A percentile compares a stretch with the other conserved stretches of the same genome.
Conservation (phyloP, 2,113 vertebrate species). For the Larimichthys polyactis region DNA sequence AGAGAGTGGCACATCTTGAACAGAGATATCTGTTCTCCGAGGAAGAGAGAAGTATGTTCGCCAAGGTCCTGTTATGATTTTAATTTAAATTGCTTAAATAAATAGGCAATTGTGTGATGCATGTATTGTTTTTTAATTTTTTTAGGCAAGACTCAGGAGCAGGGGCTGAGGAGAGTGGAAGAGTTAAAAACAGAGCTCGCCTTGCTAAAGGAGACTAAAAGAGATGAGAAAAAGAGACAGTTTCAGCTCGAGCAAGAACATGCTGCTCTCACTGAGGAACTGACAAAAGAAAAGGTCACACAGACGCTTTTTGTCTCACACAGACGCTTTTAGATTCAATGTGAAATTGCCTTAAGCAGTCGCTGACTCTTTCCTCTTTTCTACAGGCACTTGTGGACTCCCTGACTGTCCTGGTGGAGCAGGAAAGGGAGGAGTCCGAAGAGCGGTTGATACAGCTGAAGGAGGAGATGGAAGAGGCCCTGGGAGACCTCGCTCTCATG, state of each 20-base stretch:
- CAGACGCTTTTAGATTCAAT: neutral
- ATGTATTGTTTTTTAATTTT: slow-evolving; percentile 9
- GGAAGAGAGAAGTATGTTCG: slow-evolving; percentile 88
- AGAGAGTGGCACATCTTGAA: slow-evolving; percentile 85
- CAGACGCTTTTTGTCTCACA: neutral
- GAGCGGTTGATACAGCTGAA: slow-evolving; percentile 83
- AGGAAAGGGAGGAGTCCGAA: slow-evolving; percentile 83
- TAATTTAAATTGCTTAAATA: neutral
- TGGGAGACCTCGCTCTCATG: slow-evolving; percentile 88
- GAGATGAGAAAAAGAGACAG: slow-evolving; percentile 73
- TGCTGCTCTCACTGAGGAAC: slow-evolving; percentile 71
- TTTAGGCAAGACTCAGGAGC: slow-evolving; percentile 80
- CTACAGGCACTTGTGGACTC: slow-evolving; percentile 84
- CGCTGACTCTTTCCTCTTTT: neutral
- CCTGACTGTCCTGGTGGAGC: slow-evolving; percentile 82
- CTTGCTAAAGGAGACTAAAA: slow-evolving; percentile 80
- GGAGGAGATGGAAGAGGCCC: slow-evolving; percentile 87
- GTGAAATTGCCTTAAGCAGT: neutral
- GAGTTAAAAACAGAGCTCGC: slow-evolving; percentile 84
- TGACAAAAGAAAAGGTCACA: slow-evolving; percentile 89
- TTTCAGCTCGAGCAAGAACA: slow-evolving; percentile 84
- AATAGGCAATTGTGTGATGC: neutral
- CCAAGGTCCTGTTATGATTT: neutral
- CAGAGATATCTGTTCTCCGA: slow-evolving; percentile 86
- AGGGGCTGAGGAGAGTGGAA: slow-evolving; percentile 77